phyloP scores from a whole-genome alignment of 2,113 vertebrate genomes.

The Hippopotamus amphibius region DNA sequence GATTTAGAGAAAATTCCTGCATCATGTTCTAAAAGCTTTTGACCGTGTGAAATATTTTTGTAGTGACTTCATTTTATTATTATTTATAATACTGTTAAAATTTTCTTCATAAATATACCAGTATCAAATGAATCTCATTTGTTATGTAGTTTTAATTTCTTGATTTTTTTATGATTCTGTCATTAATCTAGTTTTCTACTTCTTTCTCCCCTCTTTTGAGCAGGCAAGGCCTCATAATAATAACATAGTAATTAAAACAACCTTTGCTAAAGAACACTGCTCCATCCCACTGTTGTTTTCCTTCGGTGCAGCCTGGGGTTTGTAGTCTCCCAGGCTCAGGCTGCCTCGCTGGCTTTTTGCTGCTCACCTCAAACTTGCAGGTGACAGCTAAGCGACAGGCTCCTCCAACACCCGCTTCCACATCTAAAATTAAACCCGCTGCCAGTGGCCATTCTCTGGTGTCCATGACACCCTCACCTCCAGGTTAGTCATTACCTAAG shows the following conservation, averaged over 20 bases:
- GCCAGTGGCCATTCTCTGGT: not conserved
- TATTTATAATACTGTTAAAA: conserved; percentile 68
- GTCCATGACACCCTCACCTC: conserved; percentile 63
- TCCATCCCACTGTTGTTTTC: conserved; percentile 23
- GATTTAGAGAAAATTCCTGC: conserved; percentile 77
- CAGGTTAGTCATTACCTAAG: conserved; percentile 53
- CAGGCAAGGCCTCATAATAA: not conserved
- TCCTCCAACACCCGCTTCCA: conserved; percentile 68
- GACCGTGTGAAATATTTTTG: conserved; percentile 79
- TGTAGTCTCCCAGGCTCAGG: not conserved
- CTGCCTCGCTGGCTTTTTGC: not conserved
- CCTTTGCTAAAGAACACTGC: not conserved
- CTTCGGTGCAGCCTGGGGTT: not conserved
- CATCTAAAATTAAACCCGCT: conserved; percentile 67
- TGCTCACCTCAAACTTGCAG: not conserved
- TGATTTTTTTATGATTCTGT: conserved; percentile 79
- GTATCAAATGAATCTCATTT: conserved; percentile 75
- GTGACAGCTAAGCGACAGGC: conserved; percentile 78
- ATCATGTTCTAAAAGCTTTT: conserved; percentile 78
- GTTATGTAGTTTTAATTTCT: conserved; percentile 79
- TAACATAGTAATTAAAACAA: not conserved
- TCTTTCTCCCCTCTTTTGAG: not conserved
- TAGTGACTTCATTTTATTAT: conserved; percentile 67
- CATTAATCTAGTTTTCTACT: conserved; percentile 72
- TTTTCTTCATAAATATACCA: conserved; percentile 82